Base-by-base conservation (phyloP, 2,888 invertebrate genomes). In the Emesis russula region DNA sequence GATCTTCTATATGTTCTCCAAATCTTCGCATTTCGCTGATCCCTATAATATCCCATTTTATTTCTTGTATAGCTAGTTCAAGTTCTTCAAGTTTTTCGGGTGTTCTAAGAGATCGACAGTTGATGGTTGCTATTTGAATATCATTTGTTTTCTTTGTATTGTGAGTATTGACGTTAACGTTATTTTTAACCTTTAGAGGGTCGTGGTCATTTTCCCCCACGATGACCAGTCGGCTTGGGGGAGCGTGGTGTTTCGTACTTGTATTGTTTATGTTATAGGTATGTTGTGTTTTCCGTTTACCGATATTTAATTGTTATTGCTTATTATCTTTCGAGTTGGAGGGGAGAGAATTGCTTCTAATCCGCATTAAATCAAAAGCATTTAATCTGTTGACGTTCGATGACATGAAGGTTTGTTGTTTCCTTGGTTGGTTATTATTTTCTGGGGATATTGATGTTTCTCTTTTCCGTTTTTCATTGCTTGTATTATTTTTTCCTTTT, bases 401-500 rank as follows among this genome's bases (percentile, higher is more conserved):
- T 44, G 11, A 1, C 41, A 11, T 44, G 6, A 44, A 44, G 41
- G 41, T 44, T 44, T 44, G 7, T 44, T 44, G 41, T 44, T 44
- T 44, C 41, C 41, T 9, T 9, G 41, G 9, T 11, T 11, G 41
- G 9, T 6, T 44, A 7, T 44, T 7, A 7, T 44, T 44, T 44
- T 44, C 7, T 44, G 41, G 41, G 6, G 41, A 44, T 44, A 9
- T 44, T 44, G 41, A 44, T 9, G 9, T 44, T 7, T 44, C 41
- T 9, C 41, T 44, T 11, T 44, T 44, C 6, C 41, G 41, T 44
- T 44, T 44, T 44, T 44, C 11, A 2, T 7, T 44, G 9, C 9
- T 44, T 7, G 9, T 44, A 25, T 74, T 58, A 76, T 48, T 66
- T 44, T 66, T 68, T 68, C 68, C 75, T 36, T 80, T 84, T 81